These are phyloP conservation scores for Mormyrops boulengeri DNA, from an alignment of 2,797 vertebrate genomes.

Conservation along the genomic window DNA sequence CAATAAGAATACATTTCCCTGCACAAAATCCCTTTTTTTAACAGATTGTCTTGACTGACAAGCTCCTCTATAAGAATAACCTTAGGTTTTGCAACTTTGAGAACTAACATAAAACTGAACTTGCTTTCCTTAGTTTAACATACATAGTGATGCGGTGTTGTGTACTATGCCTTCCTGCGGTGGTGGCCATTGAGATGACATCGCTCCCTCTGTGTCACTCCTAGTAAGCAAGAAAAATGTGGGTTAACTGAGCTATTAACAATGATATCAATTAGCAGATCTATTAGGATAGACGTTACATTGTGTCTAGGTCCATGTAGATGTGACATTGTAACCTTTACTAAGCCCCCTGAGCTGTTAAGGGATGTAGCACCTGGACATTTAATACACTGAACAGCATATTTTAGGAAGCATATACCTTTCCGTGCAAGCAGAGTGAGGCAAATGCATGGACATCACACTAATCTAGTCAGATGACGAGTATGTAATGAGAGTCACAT, in stretches of 20 bases:
- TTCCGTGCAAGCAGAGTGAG: background rate
- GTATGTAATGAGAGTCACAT: background rate
- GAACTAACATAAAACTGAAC: background rate
- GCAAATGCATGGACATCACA: background rate
- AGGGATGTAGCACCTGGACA: background rate
- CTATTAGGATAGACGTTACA: background rate
- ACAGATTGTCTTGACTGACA: slow-evolving; percentile 15
- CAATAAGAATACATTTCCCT: slow-evolving; percentile 18
- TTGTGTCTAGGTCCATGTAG: background rate
- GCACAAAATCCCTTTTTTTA: slow-evolving; percentile 8
- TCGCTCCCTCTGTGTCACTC: background rate
- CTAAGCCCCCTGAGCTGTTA: background rate
- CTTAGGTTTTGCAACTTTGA: background rate
- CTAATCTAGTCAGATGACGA: background rate
- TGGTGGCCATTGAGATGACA: background rate
- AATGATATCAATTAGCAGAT: background rate
- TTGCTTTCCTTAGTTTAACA: background rate
- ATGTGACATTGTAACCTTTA: background rate
- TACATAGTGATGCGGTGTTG: background rate
- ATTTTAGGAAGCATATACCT: background rate
- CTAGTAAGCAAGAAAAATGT: background rate
- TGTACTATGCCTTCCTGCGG: background rate
- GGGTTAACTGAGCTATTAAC: background rate
- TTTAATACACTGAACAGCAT: background rate
- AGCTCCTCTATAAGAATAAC: background rate